These are phyloP conservation scores for Drosophila virilis DNA, from an alignment of 1,140 invertebrate genomes.

Conservation along the genomic window DNA sequence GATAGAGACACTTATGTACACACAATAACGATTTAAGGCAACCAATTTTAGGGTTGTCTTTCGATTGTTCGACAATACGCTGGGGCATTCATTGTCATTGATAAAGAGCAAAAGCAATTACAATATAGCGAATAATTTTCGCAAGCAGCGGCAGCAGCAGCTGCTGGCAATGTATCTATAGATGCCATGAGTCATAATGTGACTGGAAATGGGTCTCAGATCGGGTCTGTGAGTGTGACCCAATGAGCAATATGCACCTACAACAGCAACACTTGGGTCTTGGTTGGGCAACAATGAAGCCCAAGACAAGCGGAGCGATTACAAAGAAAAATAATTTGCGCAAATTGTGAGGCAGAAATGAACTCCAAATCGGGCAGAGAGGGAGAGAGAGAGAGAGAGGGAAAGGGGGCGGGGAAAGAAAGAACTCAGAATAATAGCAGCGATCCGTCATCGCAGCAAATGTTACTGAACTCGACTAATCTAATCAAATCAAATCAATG, in stretches of 20 bases:
- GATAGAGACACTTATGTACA: constrained; percentile 12
- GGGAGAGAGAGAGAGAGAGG: constrained; percentile 9
- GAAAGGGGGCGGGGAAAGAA: neutral
- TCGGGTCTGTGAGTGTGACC: constrained; percentile 60
- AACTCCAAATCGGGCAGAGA: neutral
- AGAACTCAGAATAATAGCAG: constrained; percentile 31
- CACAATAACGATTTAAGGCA: constrained; percentile 10
- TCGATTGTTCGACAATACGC: constrained; percentile 42
- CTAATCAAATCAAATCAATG: constrained; percentile 73
- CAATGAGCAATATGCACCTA: constrained; percentile 78
- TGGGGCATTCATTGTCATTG: constrained; percentile 46
- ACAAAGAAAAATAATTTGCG: constrained; percentile 80
- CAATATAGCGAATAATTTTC: constrained; percentile 62
- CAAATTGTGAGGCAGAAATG: constrained; percentile 51
- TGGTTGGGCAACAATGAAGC: constrained; percentile 61
- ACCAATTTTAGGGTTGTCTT: constrained; percentile 52
- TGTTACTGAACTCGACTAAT: constrained; percentile 65
- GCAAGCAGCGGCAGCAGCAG: constrained; percentile 59
- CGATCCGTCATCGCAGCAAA: constrained; percentile 73
- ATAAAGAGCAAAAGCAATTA: constrained; percentile 71
- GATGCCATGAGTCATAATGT: constrained; percentile 63
- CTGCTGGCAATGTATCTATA: constrained; percentile 59
- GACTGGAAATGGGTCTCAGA: constrained; percentile 25
- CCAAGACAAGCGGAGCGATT: constrained; percentile 72
- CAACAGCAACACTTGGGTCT: constrained; percentile 46